Percentiles rank a stretch among this genome's conserved stretches.
phyloP scores from a whole-genome alignment of 2,888 invertebrate genomes.

The Lasioglossum oenotherae region DNA sequence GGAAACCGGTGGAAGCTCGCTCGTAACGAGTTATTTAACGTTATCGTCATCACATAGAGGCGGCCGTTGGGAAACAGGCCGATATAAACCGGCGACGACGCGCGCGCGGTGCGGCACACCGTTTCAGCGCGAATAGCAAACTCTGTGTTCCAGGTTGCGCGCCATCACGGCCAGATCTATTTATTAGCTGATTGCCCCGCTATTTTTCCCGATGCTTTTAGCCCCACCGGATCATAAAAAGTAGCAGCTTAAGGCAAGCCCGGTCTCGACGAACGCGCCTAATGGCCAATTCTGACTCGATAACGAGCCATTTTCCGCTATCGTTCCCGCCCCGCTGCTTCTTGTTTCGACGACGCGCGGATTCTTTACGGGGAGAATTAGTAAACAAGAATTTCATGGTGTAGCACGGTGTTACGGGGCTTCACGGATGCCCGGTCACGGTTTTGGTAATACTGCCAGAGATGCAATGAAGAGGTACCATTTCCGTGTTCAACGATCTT shows the following conservation, averaged over 20 bases:
- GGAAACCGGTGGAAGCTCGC: constrained; percentile 28
- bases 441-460: background rate
- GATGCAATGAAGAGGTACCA: background rate
- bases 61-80: constrained; percentile 43
- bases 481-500: background rate
- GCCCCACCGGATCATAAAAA: constrained; percentile 71
- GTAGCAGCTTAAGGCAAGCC: constrained; percentile 20
- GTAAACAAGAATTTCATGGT: background rate
- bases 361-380: constrained; percentile 1
- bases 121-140: background rate
- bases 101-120: background rate
- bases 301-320: constrained; percentile 42
- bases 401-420: background rate
- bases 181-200: constrained; percentile 74
- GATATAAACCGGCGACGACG: constrained; percentile 35
- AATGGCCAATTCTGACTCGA: constrained; percentile 68
- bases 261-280: constrained; percentile 39
- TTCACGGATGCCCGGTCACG: background rate
- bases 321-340: constrained; percentile 1
- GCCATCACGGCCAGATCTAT: constrained; percentile 44
- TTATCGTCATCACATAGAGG: constrained; percentile 56
- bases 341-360: background rate
- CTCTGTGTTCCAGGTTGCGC: background rate
- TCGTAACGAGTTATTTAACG: constrained; percentile 66
- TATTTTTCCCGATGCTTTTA: constrained; percentile 75